Conservation (phyloP, 2,113 vertebrate species). For the Atlantisia rogersi region DNA sequence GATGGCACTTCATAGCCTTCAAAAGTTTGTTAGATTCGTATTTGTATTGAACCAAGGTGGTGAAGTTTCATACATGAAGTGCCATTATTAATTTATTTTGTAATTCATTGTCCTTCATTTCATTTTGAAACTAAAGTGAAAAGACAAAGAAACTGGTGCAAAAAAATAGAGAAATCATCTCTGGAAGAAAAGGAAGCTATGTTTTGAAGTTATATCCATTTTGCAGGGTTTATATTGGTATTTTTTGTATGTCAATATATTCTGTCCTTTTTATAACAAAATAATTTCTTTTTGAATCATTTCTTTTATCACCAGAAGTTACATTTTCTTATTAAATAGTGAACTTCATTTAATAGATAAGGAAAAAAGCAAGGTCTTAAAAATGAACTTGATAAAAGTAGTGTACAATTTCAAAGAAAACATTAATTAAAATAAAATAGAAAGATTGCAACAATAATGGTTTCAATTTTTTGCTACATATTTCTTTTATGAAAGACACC, state of each 20-base stretch:
- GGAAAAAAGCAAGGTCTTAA: neutral
- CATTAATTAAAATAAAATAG: slow-evolving; percentile 12
- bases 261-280: neutral
- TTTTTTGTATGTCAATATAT: neutral
- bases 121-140: neutral
- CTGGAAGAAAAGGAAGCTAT: neutral
- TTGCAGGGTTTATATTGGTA: neutral
- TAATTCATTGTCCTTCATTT: neutral
- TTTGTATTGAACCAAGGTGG: neutral
- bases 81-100: neutral
- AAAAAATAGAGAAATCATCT: neutral
- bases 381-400: slow-evolving; percentile 9
- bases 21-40: neutral
- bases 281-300: neutral
- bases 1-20: neutral
- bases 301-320: neutral
- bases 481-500: neutral
- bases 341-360: slow-evolving; percentile 1
- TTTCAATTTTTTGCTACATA: neutral
- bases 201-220: neutral
- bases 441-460: neutral
- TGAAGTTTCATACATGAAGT: rapidly evolving
- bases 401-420: neutral
- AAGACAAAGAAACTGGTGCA: neutral
- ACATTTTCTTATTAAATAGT: neutral